These are phyloP conservation scores for Orthosia incerta DNA, from an alignment of 2,888 invertebrate species.

Conservation along the genomic window DNA sequence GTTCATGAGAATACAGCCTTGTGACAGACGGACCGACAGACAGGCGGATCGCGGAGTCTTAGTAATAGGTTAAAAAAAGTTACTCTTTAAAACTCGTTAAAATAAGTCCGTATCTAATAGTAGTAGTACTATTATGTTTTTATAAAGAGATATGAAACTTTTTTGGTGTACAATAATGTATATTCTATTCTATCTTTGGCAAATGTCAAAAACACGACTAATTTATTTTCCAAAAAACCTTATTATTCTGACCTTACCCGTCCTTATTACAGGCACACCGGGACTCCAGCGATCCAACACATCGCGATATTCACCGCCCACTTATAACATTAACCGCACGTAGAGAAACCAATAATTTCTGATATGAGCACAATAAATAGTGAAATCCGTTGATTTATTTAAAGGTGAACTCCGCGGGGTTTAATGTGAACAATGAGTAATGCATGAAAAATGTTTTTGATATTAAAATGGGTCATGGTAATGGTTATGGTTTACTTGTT, in stretches of 20 bases:
- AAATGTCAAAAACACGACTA: not conserved
- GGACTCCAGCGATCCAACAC: slow-evolving; percentile 13
- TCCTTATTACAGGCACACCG: slow-evolving; percentile 36
- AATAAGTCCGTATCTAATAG: no score
- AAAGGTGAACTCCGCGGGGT: not conserved
- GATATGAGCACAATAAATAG: slow-evolving; percentile 37
- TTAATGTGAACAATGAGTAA: slow-evolving; percentile 2
- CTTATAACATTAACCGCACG: slow-evolving; percentile 2
- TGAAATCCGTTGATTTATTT: slow-evolving; percentile 37
- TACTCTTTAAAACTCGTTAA: no score
- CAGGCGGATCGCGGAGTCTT: no score
- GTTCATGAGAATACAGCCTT: no score
- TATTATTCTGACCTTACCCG: slow-evolving; percentile 21
- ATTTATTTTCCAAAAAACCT: not conserved
- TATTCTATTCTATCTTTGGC: not conserved
- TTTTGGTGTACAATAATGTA: no score
- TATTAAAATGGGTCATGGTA: not conserved
- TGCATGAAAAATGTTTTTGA: not conserved
- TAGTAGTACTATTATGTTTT: no score
- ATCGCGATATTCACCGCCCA: slow-evolving; percentile 17
- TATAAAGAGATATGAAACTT: no score
- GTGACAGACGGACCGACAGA: no score
- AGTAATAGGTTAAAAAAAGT: no score
- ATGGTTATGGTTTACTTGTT: no score
- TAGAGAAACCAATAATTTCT: slow-evolving; percentile 28